A percentile compares a stretch with the other conserved stretches of the same genome.
Evolutionary conservation across 1,140 invertebrate species (phyloP).

Genomic region (Acyrthosiphon pisum): DNA sequence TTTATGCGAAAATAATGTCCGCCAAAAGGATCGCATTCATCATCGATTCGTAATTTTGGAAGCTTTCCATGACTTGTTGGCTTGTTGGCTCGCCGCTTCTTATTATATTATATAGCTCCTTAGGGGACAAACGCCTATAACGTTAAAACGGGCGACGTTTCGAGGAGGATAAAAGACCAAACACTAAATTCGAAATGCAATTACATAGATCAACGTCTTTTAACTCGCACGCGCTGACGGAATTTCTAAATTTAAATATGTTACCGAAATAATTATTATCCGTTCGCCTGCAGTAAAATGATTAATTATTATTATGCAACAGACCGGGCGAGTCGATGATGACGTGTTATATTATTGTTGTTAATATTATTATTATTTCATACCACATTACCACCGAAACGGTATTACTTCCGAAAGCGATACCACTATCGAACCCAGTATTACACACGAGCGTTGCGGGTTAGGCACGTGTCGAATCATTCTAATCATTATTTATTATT

Average conservation of each 20-base stretch:
- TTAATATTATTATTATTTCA: not conserved
- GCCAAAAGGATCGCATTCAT: slow-evolving; percentile 24
- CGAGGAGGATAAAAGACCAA: not conserved
- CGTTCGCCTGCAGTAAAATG: not conserved
- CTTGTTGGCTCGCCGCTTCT: slow-evolving; percentile 5
- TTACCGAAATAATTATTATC: not conserved
- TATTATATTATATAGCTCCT: slow-evolving; percentile 1
- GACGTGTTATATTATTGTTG: not conserved
- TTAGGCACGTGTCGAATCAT: not conserved
- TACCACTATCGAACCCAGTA: not conserved
- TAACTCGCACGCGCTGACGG: not conserved
- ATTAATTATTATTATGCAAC: not conserved
- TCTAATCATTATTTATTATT: not conserved
- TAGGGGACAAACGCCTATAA: slow-evolving; percentile 35
- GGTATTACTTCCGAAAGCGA: not conserved
- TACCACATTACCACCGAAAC: not conserved
- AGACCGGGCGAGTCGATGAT: not conserved
- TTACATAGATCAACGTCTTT: slow-evolving; percentile 37
- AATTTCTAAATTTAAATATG: slow-evolving; percentile 27
- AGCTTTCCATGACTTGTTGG: not conserved
- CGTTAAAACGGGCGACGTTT: not conserved
- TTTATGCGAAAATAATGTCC: slow-evolving; percentile 23
- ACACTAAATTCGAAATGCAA: slow-evolving; percentile 26
- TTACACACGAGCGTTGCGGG: not conserved
- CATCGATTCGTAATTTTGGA: slow-evolving; percentile 37